Evolutionary conservation across 2,888 invertebrate genomes (phyloP), one percentile per base, ranked within the genome.

Genomic region (Agapostemon virescens): DNA sequence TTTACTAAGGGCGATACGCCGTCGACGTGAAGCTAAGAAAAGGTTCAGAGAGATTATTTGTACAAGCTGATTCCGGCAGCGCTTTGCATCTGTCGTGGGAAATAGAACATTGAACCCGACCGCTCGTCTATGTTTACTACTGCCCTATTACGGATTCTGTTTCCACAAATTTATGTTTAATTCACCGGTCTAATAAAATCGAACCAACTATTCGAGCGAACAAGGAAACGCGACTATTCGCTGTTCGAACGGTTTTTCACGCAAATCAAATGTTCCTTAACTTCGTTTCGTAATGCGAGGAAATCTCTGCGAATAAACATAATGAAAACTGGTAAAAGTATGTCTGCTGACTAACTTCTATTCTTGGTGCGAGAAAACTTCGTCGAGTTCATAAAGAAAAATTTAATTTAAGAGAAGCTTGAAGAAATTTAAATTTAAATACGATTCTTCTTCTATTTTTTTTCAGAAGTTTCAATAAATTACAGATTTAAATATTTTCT

Each of bases 11-110:
- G 61, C 72, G 83, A 79, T 77, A 66, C 69, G 71, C 83, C 69
- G 71, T 81, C 79, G 75, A 70, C 74, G 77, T 36, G 75, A 26
- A 72, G 79, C 74, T 61, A 77, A 82, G 86, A 81, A 87, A 86
- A 82, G 79, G 84, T 81, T 85, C 71, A 80, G 74, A 45, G 66
- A 78, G 87, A 86, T 87, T 87, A 87, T 87, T 87, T 87, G 86
- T 87, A 79, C 85, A 87, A 74, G 81, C 79, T 79, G 83, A 83
- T 84, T 83, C 84, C 81, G 79, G 81, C 79, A 81, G 81, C 66
- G 71, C 77, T 84, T 83, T 86, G 84, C 86, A 85, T 86, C 86
- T 87, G 87, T 81, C 77, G 75, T 73, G 81, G 77, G 82, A 79
- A 81, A 77, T 81, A 81, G 85, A 85, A 9, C 85, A 67, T 86